Base-by-base conservation (phyloP, 2,888 invertebrate species). In the Lasioglossum pauxillum region DNA sequence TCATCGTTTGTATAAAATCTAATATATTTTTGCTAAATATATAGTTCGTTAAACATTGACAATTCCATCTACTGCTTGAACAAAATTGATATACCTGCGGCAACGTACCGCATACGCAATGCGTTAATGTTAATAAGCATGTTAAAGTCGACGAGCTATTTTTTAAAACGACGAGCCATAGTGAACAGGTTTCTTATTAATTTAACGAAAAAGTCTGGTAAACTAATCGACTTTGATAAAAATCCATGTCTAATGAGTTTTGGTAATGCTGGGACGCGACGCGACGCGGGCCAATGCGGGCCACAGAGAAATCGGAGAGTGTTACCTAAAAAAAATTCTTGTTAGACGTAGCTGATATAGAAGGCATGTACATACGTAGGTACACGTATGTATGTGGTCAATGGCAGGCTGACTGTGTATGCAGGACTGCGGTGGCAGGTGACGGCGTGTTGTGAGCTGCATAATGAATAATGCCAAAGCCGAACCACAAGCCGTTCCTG, bases 401-500 rank as follows among this genome's bases (percentile, higher is more conserved):
- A 90, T 89, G 86, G 88, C 86, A 85, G 87, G 64, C 78, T 87
- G 82, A 72, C 86, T 90, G 85, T 90, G 87, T 90, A 89, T 92
- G 89, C 87, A 90, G 91, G 87, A 89, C 88, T 92, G 89, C 87
- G 88, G 90, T 88, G 92, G 93, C 92, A 93, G 93, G 94, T 93
- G 94, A 94, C 94, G 94, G 94, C 92, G 92, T 94, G 94, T 94
- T 94, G 93, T 91, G 93, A 93, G 92, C 92, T 94, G 93, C 94
- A 94, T 94, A 94, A 95, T 95, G 93, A 95, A 95, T 95, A 94
- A 94, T 93, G 93, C 92, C 91, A 91, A 93, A 93, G 94, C 92
- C 90, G 93, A 94, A 94, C 94, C 94, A 92, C 94, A 93, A 93
- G 93, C 93, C 92, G 92, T 94, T 93, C 92, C 93, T 93, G 94